Evolutionary conservation across 2,797 vertebrate species (phyloP).

Genomic region (Falco biarmicus): DNA sequence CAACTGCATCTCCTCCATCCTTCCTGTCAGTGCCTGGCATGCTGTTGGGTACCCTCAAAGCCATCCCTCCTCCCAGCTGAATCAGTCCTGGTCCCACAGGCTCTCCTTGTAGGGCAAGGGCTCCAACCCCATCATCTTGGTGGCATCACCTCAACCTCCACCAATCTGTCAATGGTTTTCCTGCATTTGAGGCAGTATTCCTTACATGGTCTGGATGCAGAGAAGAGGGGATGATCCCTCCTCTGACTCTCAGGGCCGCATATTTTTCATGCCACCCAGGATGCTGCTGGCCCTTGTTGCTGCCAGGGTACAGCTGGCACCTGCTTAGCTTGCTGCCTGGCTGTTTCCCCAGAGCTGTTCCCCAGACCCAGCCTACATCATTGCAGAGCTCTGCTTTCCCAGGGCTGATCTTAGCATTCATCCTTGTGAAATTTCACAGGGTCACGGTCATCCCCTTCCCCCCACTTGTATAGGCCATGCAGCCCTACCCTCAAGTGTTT

Average conservation of each 20-base stretch:
- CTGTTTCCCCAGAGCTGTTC: not conserved
- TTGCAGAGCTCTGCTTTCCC: not conserved
- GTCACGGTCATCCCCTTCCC: not conserved
- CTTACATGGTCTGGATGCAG: not conserved
- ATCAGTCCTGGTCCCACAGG: not conserved
- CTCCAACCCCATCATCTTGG: not conserved
- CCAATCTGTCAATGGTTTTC: not conserved
- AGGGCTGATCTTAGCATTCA: not conserved
- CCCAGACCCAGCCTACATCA: not conserved
- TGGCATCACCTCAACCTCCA: not conserved
- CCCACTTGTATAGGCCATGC: not conserved
- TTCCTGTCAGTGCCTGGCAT: not conserved
- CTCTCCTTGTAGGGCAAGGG: not conserved
- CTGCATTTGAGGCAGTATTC: not conserved
- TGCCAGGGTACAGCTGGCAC: not conserved
- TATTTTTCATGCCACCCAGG: not conserved
- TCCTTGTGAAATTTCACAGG: not conserved
- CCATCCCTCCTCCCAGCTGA: not conserved
- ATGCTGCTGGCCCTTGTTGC: not conserved
- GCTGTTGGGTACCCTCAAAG: not conserved
- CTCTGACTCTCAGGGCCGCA: not conserved
- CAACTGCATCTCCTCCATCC: accelerated
- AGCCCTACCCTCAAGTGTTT: not conserved
- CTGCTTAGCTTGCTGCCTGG: not conserved
- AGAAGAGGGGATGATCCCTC: not conserved